These are phyloP conservation scores for Lasiurus cinereus DNA, from an alignment of 2,113 vertebrate genomes.

Conservation along the genomic window DNA sequence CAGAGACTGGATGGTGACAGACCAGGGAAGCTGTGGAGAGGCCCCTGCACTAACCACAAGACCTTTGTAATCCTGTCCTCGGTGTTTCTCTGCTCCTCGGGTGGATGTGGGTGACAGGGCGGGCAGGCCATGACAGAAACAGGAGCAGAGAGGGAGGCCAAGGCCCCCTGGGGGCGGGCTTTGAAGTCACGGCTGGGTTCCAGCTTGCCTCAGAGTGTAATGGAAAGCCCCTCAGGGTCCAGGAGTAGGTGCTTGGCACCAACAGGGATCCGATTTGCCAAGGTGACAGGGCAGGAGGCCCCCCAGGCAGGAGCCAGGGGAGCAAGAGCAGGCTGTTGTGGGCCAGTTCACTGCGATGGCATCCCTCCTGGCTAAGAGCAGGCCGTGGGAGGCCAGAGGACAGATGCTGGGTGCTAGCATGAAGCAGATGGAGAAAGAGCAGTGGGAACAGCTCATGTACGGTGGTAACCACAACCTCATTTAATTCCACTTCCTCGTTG, in stretches of 20 bases:
- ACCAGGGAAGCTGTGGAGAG: background rate
- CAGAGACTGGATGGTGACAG: background rate
- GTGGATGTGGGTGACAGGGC: background rate
- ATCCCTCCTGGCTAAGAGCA: background rate
- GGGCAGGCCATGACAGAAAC: background rate
- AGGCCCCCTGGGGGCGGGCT: background rate
- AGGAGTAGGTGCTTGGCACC: background rate
- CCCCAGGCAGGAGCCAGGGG: background rate
- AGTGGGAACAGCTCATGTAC: too few relatives aligned
- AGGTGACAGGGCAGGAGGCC: background rate
- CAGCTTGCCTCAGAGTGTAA: background rate
- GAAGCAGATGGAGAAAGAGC: background rate
- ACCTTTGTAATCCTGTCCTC: background rate
- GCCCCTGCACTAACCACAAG: fast-evolving
- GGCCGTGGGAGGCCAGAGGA: background rate
- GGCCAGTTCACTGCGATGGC: fast-evolving
- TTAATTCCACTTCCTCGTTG: background rate
- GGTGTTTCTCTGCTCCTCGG: background rate
- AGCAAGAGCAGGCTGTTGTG: background rate
- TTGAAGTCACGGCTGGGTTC: background rate
- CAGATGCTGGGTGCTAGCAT: background rate
- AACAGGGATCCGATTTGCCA: background rate
- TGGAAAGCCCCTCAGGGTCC: background rate
- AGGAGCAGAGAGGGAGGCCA: background rate
- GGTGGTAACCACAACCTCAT: background rate